phyloP scores from a whole-genome alignment of 2,113 vertebrate genomes.

The Neotoma lepida region DNA sequence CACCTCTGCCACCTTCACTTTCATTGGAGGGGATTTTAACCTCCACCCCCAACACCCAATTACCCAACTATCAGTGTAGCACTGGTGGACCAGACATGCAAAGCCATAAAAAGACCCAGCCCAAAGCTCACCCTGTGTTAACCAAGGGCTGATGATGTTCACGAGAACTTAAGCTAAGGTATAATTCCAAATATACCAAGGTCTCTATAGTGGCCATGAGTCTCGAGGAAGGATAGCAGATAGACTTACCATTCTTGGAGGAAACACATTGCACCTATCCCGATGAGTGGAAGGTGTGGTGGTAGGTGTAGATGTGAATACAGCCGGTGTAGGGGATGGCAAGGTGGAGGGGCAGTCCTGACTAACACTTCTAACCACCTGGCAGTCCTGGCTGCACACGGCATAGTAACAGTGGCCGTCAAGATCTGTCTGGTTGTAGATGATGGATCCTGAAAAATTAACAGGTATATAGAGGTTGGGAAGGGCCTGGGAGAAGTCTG shows the following conservation, averaged over 20 bases:
- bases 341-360: background rate
- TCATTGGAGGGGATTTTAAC: background rate
- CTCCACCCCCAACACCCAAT: accelerated
- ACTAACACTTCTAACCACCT: conserved; percentile 74
- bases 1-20: accelerated
- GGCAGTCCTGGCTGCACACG: conserved; percentile 85
- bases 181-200: accelerated
- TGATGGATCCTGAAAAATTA: conserved; percentile 79
- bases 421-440: conserved; percentile 87
- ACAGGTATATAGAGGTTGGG: accelerated
- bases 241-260: conserved; percentile 71
- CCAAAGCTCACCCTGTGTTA: accelerated
- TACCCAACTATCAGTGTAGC: background rate
- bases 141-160: accelerated
- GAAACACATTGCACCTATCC: conserved; percentile 34
- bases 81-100: accelerated
- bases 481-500: accelerated
- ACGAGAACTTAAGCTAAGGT: accelerated
- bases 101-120: accelerated
- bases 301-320: accelerated
- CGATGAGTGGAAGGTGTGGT: accelerated
- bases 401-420: conserved; percentile 86
- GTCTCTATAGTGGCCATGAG: accelerated
- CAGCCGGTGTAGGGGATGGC: accelerated
- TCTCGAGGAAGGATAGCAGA: accelerated